phyloP scores from a whole-genome alignment of 2,888 invertebrate genomes.

The Stenodera caucasica region DNA sequence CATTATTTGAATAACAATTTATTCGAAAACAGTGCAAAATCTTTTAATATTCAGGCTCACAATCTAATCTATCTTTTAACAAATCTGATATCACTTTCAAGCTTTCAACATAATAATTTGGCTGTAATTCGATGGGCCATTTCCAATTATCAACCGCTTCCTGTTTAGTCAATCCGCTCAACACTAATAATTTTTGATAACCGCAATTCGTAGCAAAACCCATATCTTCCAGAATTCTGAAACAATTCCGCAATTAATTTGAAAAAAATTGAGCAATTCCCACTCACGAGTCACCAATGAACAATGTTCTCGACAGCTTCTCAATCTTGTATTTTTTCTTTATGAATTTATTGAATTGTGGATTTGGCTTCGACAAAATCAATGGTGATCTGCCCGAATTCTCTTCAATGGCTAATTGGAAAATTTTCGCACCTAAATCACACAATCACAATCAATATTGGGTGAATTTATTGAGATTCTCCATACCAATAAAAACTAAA shows the following conservation, averaged over 20 bases:
- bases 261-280: not conserved
- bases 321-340: slow-evolving; percentile 62
- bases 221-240: slow-evolving; percentile 68
- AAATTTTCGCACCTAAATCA: slow-evolving; percentile 51
- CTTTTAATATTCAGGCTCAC: too few relatives aligned
- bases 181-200: slow-evolving; percentile 72
- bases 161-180: slow-evolving; percentile 60
- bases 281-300: slow-evolving; percentile 81
- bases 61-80: not conserved
- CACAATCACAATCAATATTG: too few relatives aligned
- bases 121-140: slow-evolving; percentile 56
- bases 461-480: too few relatives aligned
- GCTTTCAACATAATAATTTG: slow-evolving; percentile 56
- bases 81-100: slow-evolving; percentile 18
- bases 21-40: too few relatives aligned
- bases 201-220: slow-evolving; percentile 71
- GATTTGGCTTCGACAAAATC: slow-evolving; percentile 59
- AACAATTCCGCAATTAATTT: slow-evolving; percentile 12
- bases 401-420: slow-evolving; percentile 20
- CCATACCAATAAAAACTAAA: slow-evolving; percentile 52
- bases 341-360: slow-evolving; percentile 57
- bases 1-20: too few relatives aligned
- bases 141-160: slow-evolving; percentile 45
- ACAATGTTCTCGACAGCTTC: slow-evolving; percentile 69
- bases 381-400: slow-evolving; percentile 46